Evolutionary conservation across 2,113 vertebrate genomes (phyloP).

Genomic region (Numida meleagris): DNA sequence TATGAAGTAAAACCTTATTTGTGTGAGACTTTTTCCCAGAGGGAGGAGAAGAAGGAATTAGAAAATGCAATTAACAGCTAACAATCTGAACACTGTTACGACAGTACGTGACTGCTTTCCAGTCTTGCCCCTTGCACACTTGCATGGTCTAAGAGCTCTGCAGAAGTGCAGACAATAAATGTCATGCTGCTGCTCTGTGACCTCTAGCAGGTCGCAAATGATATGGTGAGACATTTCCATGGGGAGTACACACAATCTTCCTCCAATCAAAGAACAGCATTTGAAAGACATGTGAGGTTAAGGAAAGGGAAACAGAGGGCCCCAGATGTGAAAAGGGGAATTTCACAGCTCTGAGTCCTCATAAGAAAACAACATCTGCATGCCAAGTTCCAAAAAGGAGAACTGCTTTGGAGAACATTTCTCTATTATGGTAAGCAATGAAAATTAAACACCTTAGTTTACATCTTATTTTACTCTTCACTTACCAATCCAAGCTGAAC

Average conservation of each 20-base stretch:
- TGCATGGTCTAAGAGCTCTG: neutral
- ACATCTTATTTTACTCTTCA: neutral
- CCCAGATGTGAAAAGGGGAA: neutral
- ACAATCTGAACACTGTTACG: neutral
- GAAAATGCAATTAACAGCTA: neutral
- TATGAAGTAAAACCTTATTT: neutral
- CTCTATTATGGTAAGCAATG: neutral
- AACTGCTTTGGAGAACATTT: conserved; percentile 1
- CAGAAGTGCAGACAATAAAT: neutral
- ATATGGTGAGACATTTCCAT: neutral
- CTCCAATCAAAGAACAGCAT: neutral
- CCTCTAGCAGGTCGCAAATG: neutral
- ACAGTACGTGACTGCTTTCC: neutral
- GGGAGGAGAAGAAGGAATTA: neutral
- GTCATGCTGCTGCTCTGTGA: neutral
- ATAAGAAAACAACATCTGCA: conserved; percentile 14
- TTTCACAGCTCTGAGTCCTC: conserved; percentile 10
- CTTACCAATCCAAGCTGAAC: conserved; percentile 94
- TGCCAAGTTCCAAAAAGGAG: neutral
- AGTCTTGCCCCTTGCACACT: neutral
- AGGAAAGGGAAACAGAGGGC: conserved; percentile 9
- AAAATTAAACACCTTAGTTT: neutral
- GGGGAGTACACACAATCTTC: neutral
- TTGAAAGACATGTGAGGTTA: neutral
- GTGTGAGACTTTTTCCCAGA: neutral